Percentiles rank a stretch among this genome's conserved stretches.
Evolutionary conservation across 2,888 invertebrate species (phyloP).

Genomic region (Maniola hyperantus): DNA sequence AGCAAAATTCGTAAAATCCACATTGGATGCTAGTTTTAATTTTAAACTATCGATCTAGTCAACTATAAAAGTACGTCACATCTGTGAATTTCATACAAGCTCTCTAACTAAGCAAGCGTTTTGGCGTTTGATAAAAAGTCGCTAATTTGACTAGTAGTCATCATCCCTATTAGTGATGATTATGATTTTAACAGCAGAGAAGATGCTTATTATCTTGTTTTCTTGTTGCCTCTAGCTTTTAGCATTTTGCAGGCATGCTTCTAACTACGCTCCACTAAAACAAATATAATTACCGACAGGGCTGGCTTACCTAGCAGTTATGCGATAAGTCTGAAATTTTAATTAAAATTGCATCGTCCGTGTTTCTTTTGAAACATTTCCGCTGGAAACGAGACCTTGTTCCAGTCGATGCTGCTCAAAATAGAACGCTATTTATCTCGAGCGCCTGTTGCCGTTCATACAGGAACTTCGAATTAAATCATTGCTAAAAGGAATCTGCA

Average conservation of each 20-base stretch:
- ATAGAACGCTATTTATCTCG: conserved; percentile 24
- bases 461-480: conserved; percentile 31
- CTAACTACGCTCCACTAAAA: conserved; percentile 1
- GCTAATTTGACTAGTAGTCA: no score
- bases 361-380: conserved; percentile 36
- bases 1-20: no score
- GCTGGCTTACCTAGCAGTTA: conserved; percentile 23
- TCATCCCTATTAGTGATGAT: no score
- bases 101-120: no score
- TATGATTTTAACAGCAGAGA: no score
- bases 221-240: not conserved
- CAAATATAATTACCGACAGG: conserved; percentile 8
- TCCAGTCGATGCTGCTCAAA: conserved; percentile 19
- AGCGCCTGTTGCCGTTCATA: conserved; percentile 26
- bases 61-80: no score
- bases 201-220: not conserved
- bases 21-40: no score
- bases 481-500: conserved; percentile 34
- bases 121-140: no score
- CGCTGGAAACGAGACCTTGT: conserved; percentile 34
- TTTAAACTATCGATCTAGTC: no score
- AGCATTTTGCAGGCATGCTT: not conserved
- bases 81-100: no score
- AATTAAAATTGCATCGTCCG: conserved; percentile 50
- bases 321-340: conserved; percentile 48